Conservation (phyloP, 2,797 vertebrate species). For the Limosa lapponica region DNA sequence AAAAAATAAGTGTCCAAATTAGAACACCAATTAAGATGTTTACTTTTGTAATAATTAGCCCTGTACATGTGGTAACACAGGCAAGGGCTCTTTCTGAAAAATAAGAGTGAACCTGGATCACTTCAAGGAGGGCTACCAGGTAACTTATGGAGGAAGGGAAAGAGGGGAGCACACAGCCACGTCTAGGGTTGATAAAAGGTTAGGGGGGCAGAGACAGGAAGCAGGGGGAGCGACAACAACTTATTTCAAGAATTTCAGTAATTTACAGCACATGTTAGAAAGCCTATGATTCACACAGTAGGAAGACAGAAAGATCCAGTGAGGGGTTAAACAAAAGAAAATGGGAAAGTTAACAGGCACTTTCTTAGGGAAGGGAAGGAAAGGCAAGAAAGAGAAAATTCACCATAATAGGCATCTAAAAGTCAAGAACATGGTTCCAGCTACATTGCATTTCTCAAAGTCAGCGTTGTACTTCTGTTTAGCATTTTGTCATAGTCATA, state of each 20-base stretch:
- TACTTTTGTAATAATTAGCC: not conserved
- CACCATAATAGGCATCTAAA: not conserved
- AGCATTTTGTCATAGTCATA: not conserved
- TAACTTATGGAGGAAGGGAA: not conserved
- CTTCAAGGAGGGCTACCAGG: not conserved
- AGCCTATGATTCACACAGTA: not conserved
- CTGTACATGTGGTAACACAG: not conserved
- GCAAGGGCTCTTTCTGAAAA: not conserved
- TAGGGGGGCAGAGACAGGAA: no score
- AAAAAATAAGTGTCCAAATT: not conserved
- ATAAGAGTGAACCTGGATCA: not conserved
- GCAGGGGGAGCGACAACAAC: not conserved
- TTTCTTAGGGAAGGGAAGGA: not conserved
- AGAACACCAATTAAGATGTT: not conserved
- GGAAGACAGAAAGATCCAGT: not conserved
- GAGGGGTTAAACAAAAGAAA: not conserved
- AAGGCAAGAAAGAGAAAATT: not conserved
- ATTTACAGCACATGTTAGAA: not conserved
- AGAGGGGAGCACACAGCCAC: not conserved
- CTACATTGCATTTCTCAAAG: not conserved
- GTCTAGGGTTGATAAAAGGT: not conserved
- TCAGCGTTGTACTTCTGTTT: not conserved
- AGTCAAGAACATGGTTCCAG: not conserved
- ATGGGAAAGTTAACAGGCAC: not conserved
- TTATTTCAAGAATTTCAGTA: not conserved